Base-by-base conservation (phyloP, 2,888 invertebrate genomes). In the Leptopilina syphax region DNA sequence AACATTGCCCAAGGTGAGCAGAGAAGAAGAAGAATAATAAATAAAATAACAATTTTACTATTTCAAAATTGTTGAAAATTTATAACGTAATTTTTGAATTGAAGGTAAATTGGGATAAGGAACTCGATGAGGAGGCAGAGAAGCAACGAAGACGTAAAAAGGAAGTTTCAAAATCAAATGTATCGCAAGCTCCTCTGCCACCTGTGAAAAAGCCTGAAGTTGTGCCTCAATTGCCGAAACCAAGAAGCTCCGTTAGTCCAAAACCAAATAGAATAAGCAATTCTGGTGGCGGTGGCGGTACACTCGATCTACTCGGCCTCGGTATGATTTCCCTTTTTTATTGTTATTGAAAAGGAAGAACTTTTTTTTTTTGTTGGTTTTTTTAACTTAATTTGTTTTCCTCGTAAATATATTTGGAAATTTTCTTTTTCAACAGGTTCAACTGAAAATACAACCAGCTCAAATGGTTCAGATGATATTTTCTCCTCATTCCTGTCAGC, bases 121-220 rank as follows among this genome's bases (percentile, higher is more conserved):
- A 97, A 91, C 95, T 97, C 82, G 97, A 97, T 86, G 97, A 97
- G 89, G 97, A 97, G 92, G 94, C 96, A 76, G 97, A 97, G 89
- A 94, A 94, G 83, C 96, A 96, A 88, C 96, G 96, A 88, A 94
- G 96, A 86, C 96, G 96, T 93, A 97, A 97, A 94, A 92, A 92
- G 87, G 97, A 97, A 92, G 94, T 95, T 1, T 93, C 94, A 0
- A 93, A 95, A 80, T 92, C 93, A 7, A 93, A 92, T 0, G 92
- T 93, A 8, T 93, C 92, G 0, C 91, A 90, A 84, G 87, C 81
- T 82, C 83, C 88, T 79, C 85, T 91, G 73, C 91, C 91, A 82
- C 91, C 91, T 76, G 90, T 93, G 13, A 92, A 91, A 65, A 90
- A 91, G 77, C 89, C 91, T 63, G 91, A 92, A 84, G 89, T 91